Evolutionary conservation across 2,888 invertebrate species (phyloP), one percentile per base, ranked within the genome.

Genomic region (Perizoma flavofasciatum): DNA sequence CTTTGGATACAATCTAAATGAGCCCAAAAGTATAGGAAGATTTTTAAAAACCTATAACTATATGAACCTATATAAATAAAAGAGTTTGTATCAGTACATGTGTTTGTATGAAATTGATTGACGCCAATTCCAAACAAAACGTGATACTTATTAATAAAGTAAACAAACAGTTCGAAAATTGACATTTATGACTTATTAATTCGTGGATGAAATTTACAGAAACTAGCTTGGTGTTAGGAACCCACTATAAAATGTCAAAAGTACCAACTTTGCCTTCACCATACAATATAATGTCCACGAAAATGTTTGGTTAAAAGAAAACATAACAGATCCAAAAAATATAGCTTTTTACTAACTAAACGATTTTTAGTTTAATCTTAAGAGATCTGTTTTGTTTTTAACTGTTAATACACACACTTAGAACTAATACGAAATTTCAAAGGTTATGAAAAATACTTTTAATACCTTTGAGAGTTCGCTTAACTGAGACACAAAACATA

Each of bases 361-460:
- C 3, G 22, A 3, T 22, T 22, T 2, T 22, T 2, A 22, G 22
- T 22, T 22, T 2, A 22, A 22, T 22, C 22, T 22, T 22, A 22
- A 35, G 22, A 49, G 22, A 37, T 70, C 64, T 68, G 71, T 70
- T 77, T 78, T 75, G 69, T 75, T 81, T n/a, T 72, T 65, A 57
- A 69, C 70, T 75, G 83, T 88, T 83, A 85, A 71, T 70, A 88
- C 86, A 88, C 86, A 83, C 83, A 79, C 78, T 85, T 86, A 83
- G 67, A 61, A 51, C 59, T 70, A 69, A 49, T 49, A 61, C 55
- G 32, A 72, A 72, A 74, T 59, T 61, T 68, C 73, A 77, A 71
- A 78, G 40, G 45, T 11, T 5, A 35, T 6, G 4, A 34, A 33
- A 33, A 43, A 37, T 9, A 6, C 11, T 22, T 10, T 10, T 40